These are phyloP conservation scores for Papilio glaucus DNA, from an alignment of 1,140 invertebrate genomes.

Conservation along the genomic window DNA sequence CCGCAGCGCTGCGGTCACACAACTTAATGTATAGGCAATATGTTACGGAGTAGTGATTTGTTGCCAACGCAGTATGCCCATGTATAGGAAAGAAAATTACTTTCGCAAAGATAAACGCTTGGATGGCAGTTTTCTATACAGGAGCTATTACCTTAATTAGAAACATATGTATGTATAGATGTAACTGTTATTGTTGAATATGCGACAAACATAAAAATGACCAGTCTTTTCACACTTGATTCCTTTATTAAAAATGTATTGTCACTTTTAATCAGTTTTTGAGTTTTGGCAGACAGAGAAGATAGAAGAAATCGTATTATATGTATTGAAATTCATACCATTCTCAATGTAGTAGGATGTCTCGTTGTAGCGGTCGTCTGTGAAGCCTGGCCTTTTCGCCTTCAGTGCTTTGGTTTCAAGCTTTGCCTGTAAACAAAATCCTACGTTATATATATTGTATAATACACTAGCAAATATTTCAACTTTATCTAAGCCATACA, in stretches of 20 bases:
- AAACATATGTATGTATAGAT: too few relatives aligned
- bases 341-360: constrained; percentile 98
- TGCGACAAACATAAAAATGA: too few relatives aligned
- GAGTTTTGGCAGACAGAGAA: too few relatives aligned
- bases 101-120: constrained; percentile 3
- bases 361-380: constrained; percentile 96
- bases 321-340: constrained; percentile 86
- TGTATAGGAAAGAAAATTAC: background rate
- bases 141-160: background rate
- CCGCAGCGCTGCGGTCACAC: constrained; percentile 25
- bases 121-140: background rate
- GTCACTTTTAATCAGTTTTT: too few relatives aligned
- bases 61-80: constrained; percentile 18
- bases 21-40: constrained; percentile 29
- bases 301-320: too few relatives aligned
- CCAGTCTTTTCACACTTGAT: too few relatives aligned
- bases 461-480: background rate
- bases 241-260: too few relatives aligned
- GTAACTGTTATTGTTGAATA: too few relatives aligned
- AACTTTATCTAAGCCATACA: too few relatives aligned
- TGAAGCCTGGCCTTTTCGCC: constrained; percentile 95
- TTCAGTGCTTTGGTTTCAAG: constrained; percentile 96
- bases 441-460: constrained; percentile 33
- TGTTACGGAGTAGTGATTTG: constrained; percentile 13
- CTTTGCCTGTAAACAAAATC: constrained; percentile 90